Conservation (phyloP, 2,113 vertebrate genomes). For the Artemisiospiza belli region DNA sequence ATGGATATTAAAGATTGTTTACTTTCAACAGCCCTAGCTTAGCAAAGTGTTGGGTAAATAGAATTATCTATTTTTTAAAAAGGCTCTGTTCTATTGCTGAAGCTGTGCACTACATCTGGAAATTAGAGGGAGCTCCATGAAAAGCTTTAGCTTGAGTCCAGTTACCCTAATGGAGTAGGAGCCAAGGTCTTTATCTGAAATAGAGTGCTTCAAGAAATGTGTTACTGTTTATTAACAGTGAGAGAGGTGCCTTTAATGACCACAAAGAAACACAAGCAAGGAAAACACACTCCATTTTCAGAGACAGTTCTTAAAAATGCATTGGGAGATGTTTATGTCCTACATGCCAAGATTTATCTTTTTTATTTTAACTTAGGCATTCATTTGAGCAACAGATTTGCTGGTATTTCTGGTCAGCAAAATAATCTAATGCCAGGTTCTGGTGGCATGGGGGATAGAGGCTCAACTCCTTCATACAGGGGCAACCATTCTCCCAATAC, state of each 20-base stretch:
- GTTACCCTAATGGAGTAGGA: not conserved
- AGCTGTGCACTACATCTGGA: not conserved
- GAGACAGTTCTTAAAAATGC: not conserved
- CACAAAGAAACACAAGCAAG: not conserved
- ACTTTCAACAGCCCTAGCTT: not conserved
- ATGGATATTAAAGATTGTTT: not conserved
- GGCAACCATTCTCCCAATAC: not conserved
- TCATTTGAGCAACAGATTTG: not conserved
- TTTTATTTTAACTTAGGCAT: not conserved
- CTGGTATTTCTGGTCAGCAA: not conserved
- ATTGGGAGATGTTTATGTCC: not conserved
- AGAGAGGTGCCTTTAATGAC: not conserved
- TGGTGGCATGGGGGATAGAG: not conserved
- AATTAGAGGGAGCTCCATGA: not conserved
- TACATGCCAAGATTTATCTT: not conserved
- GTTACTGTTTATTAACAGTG: not conserved
- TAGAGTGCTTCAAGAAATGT: not conserved
- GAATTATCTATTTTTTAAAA: not conserved
- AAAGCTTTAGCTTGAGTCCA: not conserved
- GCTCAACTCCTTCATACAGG: not conserved
- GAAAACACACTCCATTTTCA: not conserved
- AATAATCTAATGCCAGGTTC: not conserved
- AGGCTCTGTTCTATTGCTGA: not conserved
- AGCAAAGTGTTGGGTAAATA: not conserved
- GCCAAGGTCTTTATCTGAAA: not conserved